Conservation (phyloP, 1,140 invertebrate species). For the Eueides isabella region DNA sequence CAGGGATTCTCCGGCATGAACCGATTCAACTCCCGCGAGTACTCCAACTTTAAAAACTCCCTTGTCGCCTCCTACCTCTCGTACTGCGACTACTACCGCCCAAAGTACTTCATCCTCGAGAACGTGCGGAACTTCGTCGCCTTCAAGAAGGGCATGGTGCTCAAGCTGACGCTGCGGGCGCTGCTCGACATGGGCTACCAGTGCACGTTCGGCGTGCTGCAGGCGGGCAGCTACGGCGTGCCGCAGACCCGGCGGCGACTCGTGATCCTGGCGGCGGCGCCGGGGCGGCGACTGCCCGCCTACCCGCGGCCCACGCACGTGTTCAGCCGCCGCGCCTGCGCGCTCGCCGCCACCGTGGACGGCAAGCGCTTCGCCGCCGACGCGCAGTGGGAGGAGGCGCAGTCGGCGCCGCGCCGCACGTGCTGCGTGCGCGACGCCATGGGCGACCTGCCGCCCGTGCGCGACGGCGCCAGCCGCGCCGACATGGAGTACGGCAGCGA, state of each 20-base stretch:
- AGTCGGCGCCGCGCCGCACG: slow-evolving; percentile 86
- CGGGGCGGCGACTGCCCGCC: slow-evolving; percentile 89
- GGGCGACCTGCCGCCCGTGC: slow-evolving; percentile 91
- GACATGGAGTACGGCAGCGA: slow-evolving; percentile 90
- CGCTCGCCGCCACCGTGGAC: slow-evolving; percentile 88
- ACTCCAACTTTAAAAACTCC: slow-evolving; percentile 95
- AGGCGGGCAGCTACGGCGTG: slow-evolving; percentile 94
- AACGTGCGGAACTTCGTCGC: slow-evolving; percentile 94
- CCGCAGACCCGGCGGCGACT: slow-evolving; percentile 91
- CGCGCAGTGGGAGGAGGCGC: slow-evolving; percentile 66
- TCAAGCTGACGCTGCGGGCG: slow-evolving; percentile 91
- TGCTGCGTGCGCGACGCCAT: slow-evolving; percentile 92
- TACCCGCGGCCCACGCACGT: slow-evolving; percentile 92
- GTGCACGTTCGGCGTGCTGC: slow-evolving; percentile 92
- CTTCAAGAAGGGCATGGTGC: slow-evolving; percentile 90
- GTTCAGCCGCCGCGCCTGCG: slow-evolving; percentile 88
- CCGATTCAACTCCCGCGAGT: slow-evolving; percentile 93
- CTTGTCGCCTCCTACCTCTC: slow-evolving; percentile 92
- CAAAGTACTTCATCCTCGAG: slow-evolving; percentile 92
- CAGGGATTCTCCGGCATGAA: slow-evolving; percentile 97
- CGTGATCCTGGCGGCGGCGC: slow-evolving; percentile 92
- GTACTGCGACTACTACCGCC: slow-evolving; percentile 94
- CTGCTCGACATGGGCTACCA: slow-evolving; percentile 94
- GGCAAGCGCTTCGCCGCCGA: slow-evolving; percentile 83
- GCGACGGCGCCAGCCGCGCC: slow-evolving; percentile 87